Evolutionary conservation across 2,797 vertebrate species (phyloP).

Genomic region (Pangasius djambal): DNA sequence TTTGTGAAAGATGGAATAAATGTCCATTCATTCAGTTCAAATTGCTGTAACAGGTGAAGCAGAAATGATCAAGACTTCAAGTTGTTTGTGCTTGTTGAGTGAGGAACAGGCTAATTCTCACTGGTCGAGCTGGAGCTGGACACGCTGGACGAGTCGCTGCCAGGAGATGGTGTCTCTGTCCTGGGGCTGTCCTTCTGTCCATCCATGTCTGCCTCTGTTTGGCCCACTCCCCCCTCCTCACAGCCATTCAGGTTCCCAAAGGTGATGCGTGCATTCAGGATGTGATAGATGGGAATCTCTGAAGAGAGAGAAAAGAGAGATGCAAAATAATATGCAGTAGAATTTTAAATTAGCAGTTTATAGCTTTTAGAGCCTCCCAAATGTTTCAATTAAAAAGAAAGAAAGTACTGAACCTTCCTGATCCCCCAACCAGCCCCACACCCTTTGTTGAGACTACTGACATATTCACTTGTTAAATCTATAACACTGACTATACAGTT

Average conservation of each 20-base stretch:
- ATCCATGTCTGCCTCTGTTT: conserved; percentile 56
- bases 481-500: too few species aligned
- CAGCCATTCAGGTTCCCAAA: conserved; percentile 97
- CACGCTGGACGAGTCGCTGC: conserved; percentile 94
- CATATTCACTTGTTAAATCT: too few species aligned
- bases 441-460: neutral
- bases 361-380: neutral
- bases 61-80: neutral
- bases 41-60: neutral
- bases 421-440: neutral
- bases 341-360: neutral
- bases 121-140: conserved; percentile 96
- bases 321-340: neutral
- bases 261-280: conserved; percentile 96
- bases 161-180: conserved; percentile 88
- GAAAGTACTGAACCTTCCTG: neutral
- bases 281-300: conserved; percentile 98
- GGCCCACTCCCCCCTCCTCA: conserved; percentile 81
- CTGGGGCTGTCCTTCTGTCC: conserved; percentile 76
- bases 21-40: neutral
- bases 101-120: conserved; percentile 61
- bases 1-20: neutral
- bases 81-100: neutral
- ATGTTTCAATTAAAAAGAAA: neutral
- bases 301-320: conserved; percentile 30